Evolutionary conservation across 2,797 vertebrate species (phyloP), one percentile per base, ranked within the genome.

Genomic region (Parauchenoglanis punctatus): DNA sequence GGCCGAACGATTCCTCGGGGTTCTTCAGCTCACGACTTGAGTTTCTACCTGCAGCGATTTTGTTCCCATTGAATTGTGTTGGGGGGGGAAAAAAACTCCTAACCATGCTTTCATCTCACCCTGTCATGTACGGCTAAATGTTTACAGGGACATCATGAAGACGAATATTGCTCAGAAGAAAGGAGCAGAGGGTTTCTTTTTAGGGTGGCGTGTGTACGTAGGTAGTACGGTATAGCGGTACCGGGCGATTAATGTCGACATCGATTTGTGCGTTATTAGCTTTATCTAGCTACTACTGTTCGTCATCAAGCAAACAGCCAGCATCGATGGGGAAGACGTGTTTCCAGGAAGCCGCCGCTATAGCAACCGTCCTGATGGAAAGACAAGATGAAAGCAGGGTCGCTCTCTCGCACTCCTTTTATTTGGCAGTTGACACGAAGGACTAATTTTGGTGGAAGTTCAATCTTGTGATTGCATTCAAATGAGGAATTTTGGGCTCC

Each of bases 391-490:
- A 72, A 56, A 82, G n/a, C 46, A 23, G 4, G 83, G 65, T 76
- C 83, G 77, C 83, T 49, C 65, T 84, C 52, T 67, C 61, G 2
- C 20, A 20, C 81, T 65, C 68, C 28, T 84, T 88, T 70, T 80
- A 61, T 83, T 88, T 88, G 81, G 78, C 80, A 59, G 54, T 54
- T 65, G 76, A 78, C 82, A 88, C 77, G 59, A 75, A 78, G 40
- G 76, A 70, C 65, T 88, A 25, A 40, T 68, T 77, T 86, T 77
- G 87, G 89, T 76, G 83, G 44, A 52, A 61, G 44, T 61, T 84
- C 84, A 90, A 84, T 85, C 81, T 61, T 18, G 59, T 87, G 76
- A 89, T 90, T 85, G 73, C 76, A 83, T 87, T 87, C 81, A 88
- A 85, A 90, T 63, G 59, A 91, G 87, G 80, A 88, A 56, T 87